Conservation (phyloP, 2,113 vertebrate genomes). For the Nothoprocta perdicaria region DNA sequence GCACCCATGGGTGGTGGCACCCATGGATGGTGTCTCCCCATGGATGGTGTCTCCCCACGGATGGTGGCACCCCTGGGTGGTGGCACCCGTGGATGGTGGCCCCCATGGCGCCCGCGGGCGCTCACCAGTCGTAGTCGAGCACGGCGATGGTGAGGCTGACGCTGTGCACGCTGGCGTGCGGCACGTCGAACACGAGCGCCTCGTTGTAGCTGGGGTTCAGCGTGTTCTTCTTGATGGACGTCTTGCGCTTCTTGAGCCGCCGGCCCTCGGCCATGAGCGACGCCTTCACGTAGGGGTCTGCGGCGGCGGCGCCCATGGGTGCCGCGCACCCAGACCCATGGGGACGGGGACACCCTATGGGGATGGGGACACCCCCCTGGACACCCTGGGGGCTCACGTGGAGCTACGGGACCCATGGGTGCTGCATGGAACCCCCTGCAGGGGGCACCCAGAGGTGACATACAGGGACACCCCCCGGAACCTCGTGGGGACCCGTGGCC, state of each 20-base stretch:
- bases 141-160: conserved; percentile 90
- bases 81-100: too few relatives aligned
- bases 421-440: too few relatives aligned
- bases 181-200: conserved; percentile 93
- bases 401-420: too few relatives aligned
- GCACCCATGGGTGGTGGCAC: too few relatives aligned
- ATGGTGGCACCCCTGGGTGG: too few relatives aligned
- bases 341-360: neutral
- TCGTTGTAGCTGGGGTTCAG: conserved; percentile 94
- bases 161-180: conserved; percentile 90
- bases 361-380: neutral
- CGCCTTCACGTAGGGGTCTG: conserved; percentile 94
- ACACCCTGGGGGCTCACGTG: neutral
- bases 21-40: too few relatives aligned
- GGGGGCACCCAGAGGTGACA: too few relatives aligned
- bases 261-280: conserved; percentile 92
- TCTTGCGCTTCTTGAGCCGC: conserved; percentile 93
- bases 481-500: too few relatives aligned
- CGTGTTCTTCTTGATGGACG: conserved; percentile 94
- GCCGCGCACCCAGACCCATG: neutral
- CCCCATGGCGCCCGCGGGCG: too few relatives aligned
- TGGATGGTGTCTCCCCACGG: too few relatives aligned
- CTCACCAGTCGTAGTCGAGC: conserved; percentile 95
- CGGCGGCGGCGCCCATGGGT: neutral
- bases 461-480: too few relatives aligned